These are phyloP conservation scores for Drosophila equinoxialis DNA, from an alignment of 1,140 invertebrate species.

Conservation along the genomic window DNA sequence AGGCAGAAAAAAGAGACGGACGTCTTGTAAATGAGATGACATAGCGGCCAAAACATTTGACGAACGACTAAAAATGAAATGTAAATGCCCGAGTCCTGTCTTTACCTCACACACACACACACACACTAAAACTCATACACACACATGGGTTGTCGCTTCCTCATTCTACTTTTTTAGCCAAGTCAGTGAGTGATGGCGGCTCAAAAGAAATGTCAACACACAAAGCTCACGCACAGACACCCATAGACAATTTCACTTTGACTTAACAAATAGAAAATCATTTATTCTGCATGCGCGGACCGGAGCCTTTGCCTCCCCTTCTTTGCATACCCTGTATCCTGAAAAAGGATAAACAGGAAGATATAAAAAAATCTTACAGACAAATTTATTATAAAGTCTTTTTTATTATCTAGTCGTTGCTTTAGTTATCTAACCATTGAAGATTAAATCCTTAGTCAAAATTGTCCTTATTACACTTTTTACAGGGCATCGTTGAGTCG, in stretches of 20 bases:
- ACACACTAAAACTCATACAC: constrained; percentile 29
- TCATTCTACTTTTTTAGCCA: constrained; percentile 5
- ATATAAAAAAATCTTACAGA: neutral
- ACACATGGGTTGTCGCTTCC: neutral
- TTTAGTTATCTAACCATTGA: too few species aligned
- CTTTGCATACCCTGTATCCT: constrained; percentile 26
- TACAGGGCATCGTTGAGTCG: constrained; percentile 8
- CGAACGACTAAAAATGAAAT: constrained; percentile 66
- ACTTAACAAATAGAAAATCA: constrained; percentile 81
- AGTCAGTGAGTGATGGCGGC: constrained; percentile 72
- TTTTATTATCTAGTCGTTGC: too few species aligned
- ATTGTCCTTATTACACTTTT: neutral
- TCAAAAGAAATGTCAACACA: constrained; percentile 78
- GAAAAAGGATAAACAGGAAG: neutral
- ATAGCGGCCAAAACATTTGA: constrained; percentile 54
- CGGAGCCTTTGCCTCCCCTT: constrained; percentile 29
- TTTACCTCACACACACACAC: constrained; percentile 36
- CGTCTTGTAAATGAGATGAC: constrained; percentile 64
- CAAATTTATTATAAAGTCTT: too few species aligned
- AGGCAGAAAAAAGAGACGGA: constrained; percentile 8
- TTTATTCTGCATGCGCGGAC: constrained; percentile 74
- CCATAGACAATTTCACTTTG: constrained; percentile 71
- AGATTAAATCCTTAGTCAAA: too few species aligned
- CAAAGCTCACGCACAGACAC: constrained; percentile 54
- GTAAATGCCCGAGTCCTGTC: constrained; percentile 70